Base-by-base conservation (phyloP, 92 coral and sea anemone species). In the Parazoanthus swiftii region DNA sequence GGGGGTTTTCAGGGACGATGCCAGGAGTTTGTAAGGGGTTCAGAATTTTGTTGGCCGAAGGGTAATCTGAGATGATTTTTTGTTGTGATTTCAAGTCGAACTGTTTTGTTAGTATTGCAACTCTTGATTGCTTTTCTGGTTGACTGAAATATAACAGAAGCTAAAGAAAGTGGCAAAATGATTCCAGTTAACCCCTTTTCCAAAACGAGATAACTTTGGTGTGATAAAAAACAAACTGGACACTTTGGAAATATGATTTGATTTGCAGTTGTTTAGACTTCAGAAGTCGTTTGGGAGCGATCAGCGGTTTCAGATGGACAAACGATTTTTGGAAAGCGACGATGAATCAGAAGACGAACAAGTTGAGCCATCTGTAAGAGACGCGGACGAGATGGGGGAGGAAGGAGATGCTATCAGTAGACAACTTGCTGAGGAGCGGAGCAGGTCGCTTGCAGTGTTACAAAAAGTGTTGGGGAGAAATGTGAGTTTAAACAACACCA, bases 201-300 rank as follows among this genome's bases (percentile, higher is more conserved):
- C 59, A 15, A 54, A 54, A 18, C 13, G n/a, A 21, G 67, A 65
- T 63, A 18, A 43, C 20, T 67, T 70, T 14, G 70, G 33, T 83
- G 8, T 8, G 25, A 13, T 76, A 0, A 36, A 23, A 76, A 39
- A 76, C 25, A 23, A 37, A 76, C n/a, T 8, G 29, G 15, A 5
- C 16, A 6, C 18, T 37, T 46, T 70, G 6, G 29, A 66, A n/a
- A 13, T 43, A 7, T 43, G 68, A 74, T 54, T 85, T 84, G 81
- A 15, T 65, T n/a, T 70, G 54, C 83, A 97, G 99, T 89, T 97
- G 70, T 93, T 95, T 83, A 94, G 91, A 86, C 92, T 97, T 42
- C 99, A 97, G 89, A 93, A 91, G 85, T 86, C 95, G 37, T 95
- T 91, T 81, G 93, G 95, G 11, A 95, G 98, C 48, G 99, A 97